A percentile compares a stretch with the other conserved stretches of the same genome.
Conservation (phyloP, 2,797 vertebrate genomes). For the Heterohyrax brucei region DNA sequence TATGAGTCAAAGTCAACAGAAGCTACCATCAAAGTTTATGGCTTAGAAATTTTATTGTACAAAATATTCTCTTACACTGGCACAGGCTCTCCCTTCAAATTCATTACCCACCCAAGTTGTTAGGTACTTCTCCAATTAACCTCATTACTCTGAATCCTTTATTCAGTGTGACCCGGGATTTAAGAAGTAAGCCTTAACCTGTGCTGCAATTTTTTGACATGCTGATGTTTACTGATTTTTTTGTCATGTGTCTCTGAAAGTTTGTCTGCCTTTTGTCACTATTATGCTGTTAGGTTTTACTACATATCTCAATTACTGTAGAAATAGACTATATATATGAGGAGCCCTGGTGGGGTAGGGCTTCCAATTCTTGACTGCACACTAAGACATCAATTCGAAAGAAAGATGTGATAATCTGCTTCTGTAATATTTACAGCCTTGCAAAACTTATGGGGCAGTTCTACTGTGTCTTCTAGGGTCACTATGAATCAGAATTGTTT, state of each 20-base stretch:
- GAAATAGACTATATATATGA: neutral
- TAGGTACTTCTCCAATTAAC: neutral
- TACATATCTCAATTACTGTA: neutral
- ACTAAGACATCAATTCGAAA: too few relatives aligned
- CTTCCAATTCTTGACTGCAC: too few relatives aligned
- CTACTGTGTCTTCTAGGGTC: too few relatives aligned
- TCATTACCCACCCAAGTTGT: neutral
- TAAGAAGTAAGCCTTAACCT: slow-evolving; percentile 56
- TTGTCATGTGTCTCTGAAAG: neutral
- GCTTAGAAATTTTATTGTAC: neutral
- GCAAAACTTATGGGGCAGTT: too few relatives aligned
- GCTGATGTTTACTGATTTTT: neutral
- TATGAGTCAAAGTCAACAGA: too few relatives aligned
- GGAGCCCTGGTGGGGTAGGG: too few relatives aligned
- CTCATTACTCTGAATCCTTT: neutral
- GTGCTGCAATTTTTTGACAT: neutral
- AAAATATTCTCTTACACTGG: neutral
- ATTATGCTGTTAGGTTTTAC: neutral
- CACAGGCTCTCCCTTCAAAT: neutral
- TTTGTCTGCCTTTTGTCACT: neutral
- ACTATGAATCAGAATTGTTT: neutral
- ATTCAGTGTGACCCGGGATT: neutral
- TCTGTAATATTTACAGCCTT: too few relatives aligned
- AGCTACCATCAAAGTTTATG: neutral
- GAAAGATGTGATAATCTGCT: too few relatives aligned